Evolutionary conservation across 2,797 vertebrate species (phyloP).

Genomic region (Falco columbarius): DNA sequence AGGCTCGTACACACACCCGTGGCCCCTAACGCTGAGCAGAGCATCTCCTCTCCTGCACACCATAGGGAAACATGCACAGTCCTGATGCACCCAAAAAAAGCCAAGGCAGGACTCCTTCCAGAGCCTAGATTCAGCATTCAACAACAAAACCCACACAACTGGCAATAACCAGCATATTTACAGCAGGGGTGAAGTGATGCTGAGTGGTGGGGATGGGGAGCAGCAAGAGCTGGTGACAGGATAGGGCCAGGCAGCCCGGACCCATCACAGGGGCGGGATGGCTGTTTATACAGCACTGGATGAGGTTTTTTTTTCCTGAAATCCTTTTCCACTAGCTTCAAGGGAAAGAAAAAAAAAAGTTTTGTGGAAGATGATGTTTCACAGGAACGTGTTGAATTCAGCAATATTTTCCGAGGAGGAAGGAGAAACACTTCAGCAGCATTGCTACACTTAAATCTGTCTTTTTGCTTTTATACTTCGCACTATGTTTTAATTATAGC

Average conservation of each 20-base stretch:
- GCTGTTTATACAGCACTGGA: background rate
- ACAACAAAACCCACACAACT: background rate
- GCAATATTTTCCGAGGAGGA: conserved; percentile 31
- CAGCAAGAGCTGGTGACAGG: no score
- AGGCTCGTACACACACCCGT: fast-evolving
- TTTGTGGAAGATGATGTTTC: conserved; percentile 8
- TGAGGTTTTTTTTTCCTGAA: background rate
- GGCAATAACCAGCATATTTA: background rate
- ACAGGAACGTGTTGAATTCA: conserved; percentile 1
- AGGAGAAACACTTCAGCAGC: background rate
- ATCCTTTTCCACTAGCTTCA: background rate
- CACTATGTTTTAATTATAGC: conserved; percentile 50
- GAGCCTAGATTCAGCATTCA: background rate
- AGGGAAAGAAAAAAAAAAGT: background rate
- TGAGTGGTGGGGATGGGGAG: no score
- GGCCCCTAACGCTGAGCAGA: background rate
- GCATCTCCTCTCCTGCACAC: background rate
- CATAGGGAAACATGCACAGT: fast-evolving
- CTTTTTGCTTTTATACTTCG: conserved; percentile 18
- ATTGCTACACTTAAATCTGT: background rate
- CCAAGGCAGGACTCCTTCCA: background rate
- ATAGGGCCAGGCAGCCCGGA: no score
- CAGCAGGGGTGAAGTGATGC: no score
- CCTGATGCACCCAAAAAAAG: background rate
- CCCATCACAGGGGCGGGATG: background rate